Evolutionary conservation across 2,797 vertebrate genomes (phyloP), one percentile per base, ranked within the genome.

Genomic region (Rhodeus uyekii): DNA sequence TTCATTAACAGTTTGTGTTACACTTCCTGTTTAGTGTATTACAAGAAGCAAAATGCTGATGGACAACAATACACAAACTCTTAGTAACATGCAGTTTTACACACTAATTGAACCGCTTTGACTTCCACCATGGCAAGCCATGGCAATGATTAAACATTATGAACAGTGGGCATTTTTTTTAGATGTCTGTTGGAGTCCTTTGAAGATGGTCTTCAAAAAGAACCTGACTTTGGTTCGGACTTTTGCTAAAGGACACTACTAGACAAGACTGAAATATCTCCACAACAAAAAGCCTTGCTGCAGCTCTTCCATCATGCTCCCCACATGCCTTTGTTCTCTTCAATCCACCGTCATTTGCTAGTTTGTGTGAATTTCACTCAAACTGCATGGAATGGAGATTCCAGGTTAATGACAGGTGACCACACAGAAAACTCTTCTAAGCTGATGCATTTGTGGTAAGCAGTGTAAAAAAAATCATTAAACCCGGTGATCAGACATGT

Each of bases 321-420:
- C 84, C 90, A 90, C 92, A 92, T 93, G 92, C 91, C 87, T 68
- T 76, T 4, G 38, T 68, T 84, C 86, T 85, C 90, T 90, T 88
- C 89, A 82, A 76, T 88, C 85, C 87, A 85, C 87, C 80, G 83
- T 89, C 88, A 90, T 89, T 89, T 87, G 87, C 87, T 85, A 86
- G 89, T 92, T 91, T 89, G 85, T 81, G 87, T 89, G 89, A 91
- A 36, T 82, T 84, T 89, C 88, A 93, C 91, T 87, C 89, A 89
- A 87, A 91, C 88, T 88, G 86, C 78, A 83, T 58, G 84, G 86
- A 89, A 89, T 86, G 83, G 88, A 78, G 89, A 87, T 85, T 81
- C 80, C 27, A 85, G 87, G 83, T 83, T 68, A 83, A 84, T 86
- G 89, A 89, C 84, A 81, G 87, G 88, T 86, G 81, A 85, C 78